Percentiles rank a stretch among this genome's conserved stretches.
These are phyloP conservation scores for Criorhina ranunculi DNA, from an alignment of 2,888 invertebrate genomes.

Conservation along the genomic window DNA sequence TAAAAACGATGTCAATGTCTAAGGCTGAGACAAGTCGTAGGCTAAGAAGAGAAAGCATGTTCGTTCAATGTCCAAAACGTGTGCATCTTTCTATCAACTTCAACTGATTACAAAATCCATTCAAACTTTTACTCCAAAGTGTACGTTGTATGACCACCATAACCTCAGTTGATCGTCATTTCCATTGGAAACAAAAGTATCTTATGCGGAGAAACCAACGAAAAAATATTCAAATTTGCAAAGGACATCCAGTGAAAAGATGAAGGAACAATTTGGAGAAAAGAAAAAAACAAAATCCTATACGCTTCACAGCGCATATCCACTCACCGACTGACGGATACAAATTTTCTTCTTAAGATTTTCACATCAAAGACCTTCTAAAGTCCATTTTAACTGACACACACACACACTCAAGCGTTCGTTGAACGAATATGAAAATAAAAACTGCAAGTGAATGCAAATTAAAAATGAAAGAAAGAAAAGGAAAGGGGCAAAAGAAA, in stretches of 20 bases:
- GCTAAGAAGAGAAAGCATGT: no score
- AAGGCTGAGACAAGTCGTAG: no score
- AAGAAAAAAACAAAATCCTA: conserved; percentile 6
- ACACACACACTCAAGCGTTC: not conserved
- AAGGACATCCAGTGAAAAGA: conserved; percentile 3
- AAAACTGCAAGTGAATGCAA: conserved; percentile 68
- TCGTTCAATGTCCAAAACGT: not conserved
- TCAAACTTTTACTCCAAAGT: conserved; percentile 7
- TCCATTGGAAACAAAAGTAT: not conserved
- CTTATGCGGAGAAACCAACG: not conserved
- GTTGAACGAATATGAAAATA: conserved; percentile 13
- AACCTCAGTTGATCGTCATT: conserved; percentile 12
- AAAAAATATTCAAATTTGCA: conserved; percentile 9
- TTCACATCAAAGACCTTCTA: conserved; percentile 53
- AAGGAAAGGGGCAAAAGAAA: conserved; percentile 3
- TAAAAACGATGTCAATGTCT: no score
- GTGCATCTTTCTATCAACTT: not conserved
- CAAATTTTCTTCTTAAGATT: conserved; percentile 21
- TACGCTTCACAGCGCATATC: not conserved
- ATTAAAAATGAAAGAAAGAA: conserved; percentile 50
- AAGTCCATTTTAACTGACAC: conserved; percentile 47
- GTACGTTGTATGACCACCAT: not conserved
- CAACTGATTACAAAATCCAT: conserved; percentile 25
- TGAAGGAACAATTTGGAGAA: not conserved
- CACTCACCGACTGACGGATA: conserved; percentile 13